Conservation (phyloP, 35 echinoderm and acorn worm genomes). For the Ptychodera flava region DNA sequence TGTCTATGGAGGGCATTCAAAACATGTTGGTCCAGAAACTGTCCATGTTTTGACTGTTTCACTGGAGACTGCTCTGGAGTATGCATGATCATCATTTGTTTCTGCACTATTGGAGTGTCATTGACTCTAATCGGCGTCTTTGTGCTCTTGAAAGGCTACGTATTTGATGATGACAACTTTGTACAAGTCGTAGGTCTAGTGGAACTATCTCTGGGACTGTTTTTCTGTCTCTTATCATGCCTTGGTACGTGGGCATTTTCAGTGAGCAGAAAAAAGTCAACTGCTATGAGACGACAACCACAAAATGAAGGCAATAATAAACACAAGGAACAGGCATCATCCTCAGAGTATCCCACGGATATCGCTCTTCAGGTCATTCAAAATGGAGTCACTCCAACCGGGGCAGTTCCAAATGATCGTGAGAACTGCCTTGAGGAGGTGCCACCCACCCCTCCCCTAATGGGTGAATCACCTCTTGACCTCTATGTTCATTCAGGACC, state of each 20-base stretch:
- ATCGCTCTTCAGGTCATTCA: neutral
- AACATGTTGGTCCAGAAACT: neutral
- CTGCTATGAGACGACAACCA: neutral
- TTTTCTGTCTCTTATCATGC: neutral
- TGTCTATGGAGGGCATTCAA: neutral
- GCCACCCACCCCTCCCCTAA: neutral
- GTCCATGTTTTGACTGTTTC: neutral
- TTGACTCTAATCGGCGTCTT: neutral
- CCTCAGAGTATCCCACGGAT: neutral
- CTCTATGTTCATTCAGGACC: neutral
- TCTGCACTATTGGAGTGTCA: neutral
- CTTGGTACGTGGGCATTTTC: neutral
- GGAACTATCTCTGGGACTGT: neutral
- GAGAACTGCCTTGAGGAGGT: neutral
- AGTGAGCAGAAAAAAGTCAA: neutral
- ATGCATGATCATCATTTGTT: neutral
- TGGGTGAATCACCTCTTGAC: neutral
- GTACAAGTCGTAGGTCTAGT: neutral
- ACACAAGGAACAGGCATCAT: neutral
- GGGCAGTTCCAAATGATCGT: neutral
- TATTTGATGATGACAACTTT: neutral
- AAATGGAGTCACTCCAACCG: neutral
- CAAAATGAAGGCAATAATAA: no score
- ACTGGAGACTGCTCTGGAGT: neutral
- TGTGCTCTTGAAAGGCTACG: neutral